A percentile compares a stretch with the other conserved stretches of the same genome.
Conservation (phyloP, 2,113 vertebrate species). For the Oryzias melastigma region DNA sequence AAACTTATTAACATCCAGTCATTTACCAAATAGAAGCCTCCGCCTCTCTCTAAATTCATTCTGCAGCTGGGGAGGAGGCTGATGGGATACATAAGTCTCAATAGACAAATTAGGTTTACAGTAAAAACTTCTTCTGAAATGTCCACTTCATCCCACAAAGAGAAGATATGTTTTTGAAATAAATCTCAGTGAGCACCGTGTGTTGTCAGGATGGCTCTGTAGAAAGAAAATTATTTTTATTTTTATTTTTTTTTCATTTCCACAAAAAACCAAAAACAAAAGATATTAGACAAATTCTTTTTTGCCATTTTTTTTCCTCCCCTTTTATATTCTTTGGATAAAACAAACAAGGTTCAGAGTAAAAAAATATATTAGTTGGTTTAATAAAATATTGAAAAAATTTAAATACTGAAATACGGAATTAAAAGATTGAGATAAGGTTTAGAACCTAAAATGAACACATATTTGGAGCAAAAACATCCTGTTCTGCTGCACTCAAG, state of each 20-base stretch:
- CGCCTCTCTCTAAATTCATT: slow-evolving; percentile 15
- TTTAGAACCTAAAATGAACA: slow-evolving; percentile 10
- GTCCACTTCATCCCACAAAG: slow-evolving; percentile 1
- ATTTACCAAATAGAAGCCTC: slow-evolving; percentile 34
- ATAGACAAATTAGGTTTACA: too few relatives aligned
- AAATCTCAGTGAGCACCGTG: slow-evolving; percentile 6
- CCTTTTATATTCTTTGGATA: too few relatives aligned
- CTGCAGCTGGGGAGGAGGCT: slow-evolving; percentile 8
- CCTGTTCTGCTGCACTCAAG: slow-evolving; percentile 4
- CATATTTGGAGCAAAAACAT: slow-evolving; percentile 13
- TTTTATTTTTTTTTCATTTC: too few relatives aligned
- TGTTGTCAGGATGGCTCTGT: not conserved
- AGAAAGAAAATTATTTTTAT: too few relatives aligned
- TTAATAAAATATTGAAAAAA: too few relatives aligned
- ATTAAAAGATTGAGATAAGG: slow-evolving; percentile 17
- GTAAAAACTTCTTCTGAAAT: not conserved
- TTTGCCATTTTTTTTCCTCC: too few relatives aligned
- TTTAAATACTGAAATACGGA: too few relatives aligned
- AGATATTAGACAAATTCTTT: too few relatives aligned
- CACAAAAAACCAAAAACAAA: too few relatives aligned
- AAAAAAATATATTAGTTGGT: too few relatives aligned
- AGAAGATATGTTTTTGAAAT: slow-evolving; percentile 20
- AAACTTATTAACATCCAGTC: slow-evolving; percentile 29
- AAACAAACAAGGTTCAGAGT: too few relatives aligned
- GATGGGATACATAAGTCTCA: not conserved